Evolutionary conservation across 2,113 vertebrate species (phyloP).

Genomic region (Melanerpes formicivorus): DNA sequence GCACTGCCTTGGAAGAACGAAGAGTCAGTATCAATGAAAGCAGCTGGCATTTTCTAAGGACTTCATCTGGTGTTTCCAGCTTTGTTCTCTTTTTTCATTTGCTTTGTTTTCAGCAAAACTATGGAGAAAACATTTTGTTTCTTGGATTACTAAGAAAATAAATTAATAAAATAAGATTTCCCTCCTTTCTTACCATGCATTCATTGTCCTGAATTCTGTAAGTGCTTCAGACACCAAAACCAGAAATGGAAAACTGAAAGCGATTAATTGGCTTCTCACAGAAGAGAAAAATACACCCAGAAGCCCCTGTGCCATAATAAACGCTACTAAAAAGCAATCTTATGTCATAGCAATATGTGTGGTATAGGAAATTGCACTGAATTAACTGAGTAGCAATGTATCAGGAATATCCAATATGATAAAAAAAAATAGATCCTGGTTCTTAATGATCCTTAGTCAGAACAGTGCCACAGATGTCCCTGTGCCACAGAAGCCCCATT

Average conservation of each 20-base stretch:
- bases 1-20: background rate
- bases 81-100: background rate
- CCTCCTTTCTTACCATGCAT: background rate
- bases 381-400: background rate
- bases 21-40: background rate
- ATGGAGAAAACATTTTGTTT: background rate
- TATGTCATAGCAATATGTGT: background rate
- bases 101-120: background rate
- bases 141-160: background rate
- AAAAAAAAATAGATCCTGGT: background rate
- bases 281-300: background rate
- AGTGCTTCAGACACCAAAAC: background rate
- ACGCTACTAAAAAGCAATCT: background rate
- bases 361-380: background rate
- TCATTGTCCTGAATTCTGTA: background rate
- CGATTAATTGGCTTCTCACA: background rate
- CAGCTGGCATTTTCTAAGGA: background rate
- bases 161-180: background rate
- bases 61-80: background rate
- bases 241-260: background rate
- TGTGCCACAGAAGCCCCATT: too few species aligned
- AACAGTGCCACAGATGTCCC: background rate
- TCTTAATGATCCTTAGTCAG: background rate
- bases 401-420: background rate
- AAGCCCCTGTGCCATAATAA: background rate